These are phyloP conservation scores for Odocoileus hemionus DNA, from an alignment of 2,113 vertebrate species.

Conservation along the genomic window DNA sequence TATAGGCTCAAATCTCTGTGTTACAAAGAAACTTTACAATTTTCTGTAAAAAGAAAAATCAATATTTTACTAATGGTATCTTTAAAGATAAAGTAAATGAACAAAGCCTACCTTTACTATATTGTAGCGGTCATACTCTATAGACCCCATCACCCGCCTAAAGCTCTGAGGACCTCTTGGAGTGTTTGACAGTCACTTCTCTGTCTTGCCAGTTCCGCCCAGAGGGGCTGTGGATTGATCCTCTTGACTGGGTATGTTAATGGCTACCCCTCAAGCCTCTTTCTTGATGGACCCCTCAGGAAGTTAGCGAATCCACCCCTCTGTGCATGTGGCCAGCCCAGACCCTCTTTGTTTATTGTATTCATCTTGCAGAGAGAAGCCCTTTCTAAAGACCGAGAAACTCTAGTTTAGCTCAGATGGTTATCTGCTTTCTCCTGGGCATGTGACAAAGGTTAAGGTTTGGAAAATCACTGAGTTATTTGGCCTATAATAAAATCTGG, in stretches of 20 bases:
- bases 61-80: conserved; percentile 22
- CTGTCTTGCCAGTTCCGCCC: background rate
- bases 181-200: background rate
- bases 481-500: background rate
- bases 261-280: background rate
- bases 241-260: background rate
- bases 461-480: background rate
- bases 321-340: background rate
- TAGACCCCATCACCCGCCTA: background rate
- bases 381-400: background rate
- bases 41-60: conserved; percentile 50
- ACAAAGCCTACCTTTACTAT: background rate
- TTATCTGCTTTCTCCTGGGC: background rate
- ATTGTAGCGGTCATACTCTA: background rate
- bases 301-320: background rate
- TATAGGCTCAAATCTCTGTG: background rate
- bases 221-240: background rate
- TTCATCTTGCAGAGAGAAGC: background rate
- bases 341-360: background rate
- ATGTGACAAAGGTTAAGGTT: background rate
- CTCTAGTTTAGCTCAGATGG: background rate
- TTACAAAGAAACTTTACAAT: conserved; percentile 4
- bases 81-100: conserved; percentile 32
- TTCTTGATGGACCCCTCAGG: background rate
- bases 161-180: background rate